These are phyloP conservation scores for Drosophila ironensis DNA, from an alignment of 1,140 invertebrate genomes.

Conservation along the genomic window DNA sequence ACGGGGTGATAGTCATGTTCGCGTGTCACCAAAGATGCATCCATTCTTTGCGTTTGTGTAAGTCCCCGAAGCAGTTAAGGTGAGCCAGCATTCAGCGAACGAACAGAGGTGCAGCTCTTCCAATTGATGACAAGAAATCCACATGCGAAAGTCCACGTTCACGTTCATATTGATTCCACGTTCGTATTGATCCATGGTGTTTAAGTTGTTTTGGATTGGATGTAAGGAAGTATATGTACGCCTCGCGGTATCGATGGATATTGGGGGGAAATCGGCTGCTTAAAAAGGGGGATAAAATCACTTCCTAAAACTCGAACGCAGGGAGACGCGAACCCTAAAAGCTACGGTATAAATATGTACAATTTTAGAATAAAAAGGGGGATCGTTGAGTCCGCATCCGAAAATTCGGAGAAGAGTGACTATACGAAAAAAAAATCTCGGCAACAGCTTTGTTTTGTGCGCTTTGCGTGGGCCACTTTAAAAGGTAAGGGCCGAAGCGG, in stretches of 20 bases:
- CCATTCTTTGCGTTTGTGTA: no score
- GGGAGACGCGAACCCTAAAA: conserved; percentile 10
- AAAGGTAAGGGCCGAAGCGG: conserved; percentile 65
- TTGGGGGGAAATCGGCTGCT: background rate
- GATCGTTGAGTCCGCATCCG: background rate
- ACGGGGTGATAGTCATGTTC: no score
- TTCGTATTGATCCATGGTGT: no score
- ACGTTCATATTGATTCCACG: no score
- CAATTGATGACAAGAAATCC: no score
- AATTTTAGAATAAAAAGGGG: background rate
- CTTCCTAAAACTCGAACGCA: conserved; percentile 2
- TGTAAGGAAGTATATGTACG: no score
- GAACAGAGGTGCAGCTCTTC: no score
- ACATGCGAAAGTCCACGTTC: no score
- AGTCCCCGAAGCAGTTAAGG: no score
- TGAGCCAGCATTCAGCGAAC: no score
- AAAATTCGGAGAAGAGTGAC: conserved; percentile 3
- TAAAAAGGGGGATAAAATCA: background rate
- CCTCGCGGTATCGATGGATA: conserved; percentile 2
- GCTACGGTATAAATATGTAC: conserved; percentile 30
- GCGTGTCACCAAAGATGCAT: no score
- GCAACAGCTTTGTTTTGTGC: background rate
- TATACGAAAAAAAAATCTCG: background rate
- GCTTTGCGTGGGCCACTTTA: conserved; percentile 21
- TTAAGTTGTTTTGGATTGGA: no score